Conservation (phyloP, 2,113 vertebrate genomes). For the Falcunculus frontatus region DNA sequence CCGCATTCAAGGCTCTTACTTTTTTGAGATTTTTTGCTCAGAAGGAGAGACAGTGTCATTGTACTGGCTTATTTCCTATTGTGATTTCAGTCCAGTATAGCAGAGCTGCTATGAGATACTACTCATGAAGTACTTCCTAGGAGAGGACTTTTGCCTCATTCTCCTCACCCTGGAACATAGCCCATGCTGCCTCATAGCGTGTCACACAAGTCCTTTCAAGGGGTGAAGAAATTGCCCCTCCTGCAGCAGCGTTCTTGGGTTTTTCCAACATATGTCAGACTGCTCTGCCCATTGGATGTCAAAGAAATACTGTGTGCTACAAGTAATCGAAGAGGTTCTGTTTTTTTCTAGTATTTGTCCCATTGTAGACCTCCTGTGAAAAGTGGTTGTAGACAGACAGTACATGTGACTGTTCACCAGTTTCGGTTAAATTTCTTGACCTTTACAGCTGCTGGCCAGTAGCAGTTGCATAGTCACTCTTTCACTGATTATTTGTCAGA, state of each 20-base stretch:
- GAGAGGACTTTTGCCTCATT: neutral
- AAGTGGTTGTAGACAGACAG: neutral
- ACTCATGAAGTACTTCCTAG: neutral
- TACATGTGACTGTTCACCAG: neutral
- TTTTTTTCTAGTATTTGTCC: neutral
- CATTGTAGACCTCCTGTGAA: neutral
- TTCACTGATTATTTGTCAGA: neutral
- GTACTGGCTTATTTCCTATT: neutral
- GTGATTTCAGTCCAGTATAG: neutral
- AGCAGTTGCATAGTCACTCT: neutral
- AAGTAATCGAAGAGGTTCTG: neutral
- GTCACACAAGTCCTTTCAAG: neutral
- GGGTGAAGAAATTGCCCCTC: neutral
- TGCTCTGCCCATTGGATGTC: neutral
- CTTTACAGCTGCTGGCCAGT: neutral
- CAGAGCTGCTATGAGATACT: neutral
- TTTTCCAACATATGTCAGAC: neutral
- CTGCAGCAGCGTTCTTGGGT: rapidly evolving
- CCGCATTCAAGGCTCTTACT: neutral
- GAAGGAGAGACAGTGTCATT: neutral
- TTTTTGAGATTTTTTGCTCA: neutral
- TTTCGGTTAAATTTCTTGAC: neutral
- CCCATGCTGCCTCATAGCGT: rapidly evolving
- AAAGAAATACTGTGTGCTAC: neutral
- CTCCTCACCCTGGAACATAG: neutral